Base-by-base conservation (phyloP, 2,888 invertebrate genomes). In the Caradrina kadenii region DNA sequence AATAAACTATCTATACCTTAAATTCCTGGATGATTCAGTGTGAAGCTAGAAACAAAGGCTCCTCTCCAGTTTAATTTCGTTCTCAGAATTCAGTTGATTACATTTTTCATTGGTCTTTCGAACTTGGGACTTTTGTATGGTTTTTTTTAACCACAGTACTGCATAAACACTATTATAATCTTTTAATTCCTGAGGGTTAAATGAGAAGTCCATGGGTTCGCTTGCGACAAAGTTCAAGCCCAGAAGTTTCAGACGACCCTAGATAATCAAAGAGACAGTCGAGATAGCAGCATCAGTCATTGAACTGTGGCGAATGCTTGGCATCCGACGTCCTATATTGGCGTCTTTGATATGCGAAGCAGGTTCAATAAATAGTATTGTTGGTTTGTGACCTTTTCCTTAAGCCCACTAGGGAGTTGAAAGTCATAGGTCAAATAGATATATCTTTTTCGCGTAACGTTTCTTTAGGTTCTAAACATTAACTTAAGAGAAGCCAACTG, bases 231-330 rank as follows among this genome's bases (percentile, higher is more conserved):
- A 13, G 17, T 45, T 6, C 45, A 45, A 45, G 17, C 45, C 5
- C 17, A 15, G 17, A 17, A 13, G 10, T 5, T 48, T 35, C 19
- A 10, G 13, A 15, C 42, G 31, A 17, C 42, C 42, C 10, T 35
- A 26, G n/a, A 53, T 7, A 19, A 7, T 45, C 26, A 19, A n/a
- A 11, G 19, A 49, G 31, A 26, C 31, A 61, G 48, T 59, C 22
- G 26, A 31, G 65, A 69, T 74, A 54, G 63, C 59, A 42, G 60
- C 72, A 55, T 65, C 66, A 75, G 74, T 80, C 76, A 73, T 76
- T 76, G 80, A 69, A 54, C 78, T 78, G 79, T 78, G 22, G 61
- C 69, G 66, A 74, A 78, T 78, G 74, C 63, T 63, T 64, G 74
- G 79, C 70, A 69, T 79, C 45, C 66, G 35, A 49, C 54, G 69